Conservation (phyloP, 2,113 vertebrate species). For the Mastomys natalensis region DNA sequence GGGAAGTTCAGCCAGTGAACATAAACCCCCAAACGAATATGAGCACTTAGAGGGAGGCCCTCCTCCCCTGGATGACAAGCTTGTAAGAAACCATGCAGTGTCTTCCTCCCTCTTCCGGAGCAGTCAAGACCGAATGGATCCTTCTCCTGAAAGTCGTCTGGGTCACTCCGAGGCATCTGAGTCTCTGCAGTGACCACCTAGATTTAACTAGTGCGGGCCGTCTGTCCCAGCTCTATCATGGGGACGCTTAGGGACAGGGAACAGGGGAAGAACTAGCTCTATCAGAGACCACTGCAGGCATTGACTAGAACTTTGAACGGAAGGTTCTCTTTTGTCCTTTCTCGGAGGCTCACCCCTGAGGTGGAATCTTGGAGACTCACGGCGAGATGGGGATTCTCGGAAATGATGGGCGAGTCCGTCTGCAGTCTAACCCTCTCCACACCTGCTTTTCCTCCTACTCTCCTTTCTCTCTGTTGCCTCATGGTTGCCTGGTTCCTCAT, state of each 20-base stretch:
- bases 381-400: background rate
- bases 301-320: background rate
- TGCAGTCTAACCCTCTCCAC: background rate
- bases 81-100: background rate
- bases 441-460: background rate
- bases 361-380: background rate
- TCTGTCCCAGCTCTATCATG: rapidly evolving
- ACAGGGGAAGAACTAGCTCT: background rate
- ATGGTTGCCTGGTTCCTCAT: background rate
- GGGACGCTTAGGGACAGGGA: no score
- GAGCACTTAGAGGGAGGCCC: rapidly evolving
- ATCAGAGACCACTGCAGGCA: rapidly evolving
- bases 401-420: rapidly evolving
- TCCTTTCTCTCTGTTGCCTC: background rate
- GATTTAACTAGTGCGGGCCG: rapidly evolving
- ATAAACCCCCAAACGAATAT: background rate
- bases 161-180: background rate
- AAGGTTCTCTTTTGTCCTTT: no score
- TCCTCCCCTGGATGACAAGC: rapidly evolving
- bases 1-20: background rate
- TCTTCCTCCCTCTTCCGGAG: rapidly evolving
- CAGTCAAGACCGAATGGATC: rapidly evolving
- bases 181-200: no score
- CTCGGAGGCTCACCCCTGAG: no score
- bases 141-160: background rate